Evolutionary conservation across 2,113 vertebrate species (phyloP).

Genomic region (Narcine bancroftii): DNA sequence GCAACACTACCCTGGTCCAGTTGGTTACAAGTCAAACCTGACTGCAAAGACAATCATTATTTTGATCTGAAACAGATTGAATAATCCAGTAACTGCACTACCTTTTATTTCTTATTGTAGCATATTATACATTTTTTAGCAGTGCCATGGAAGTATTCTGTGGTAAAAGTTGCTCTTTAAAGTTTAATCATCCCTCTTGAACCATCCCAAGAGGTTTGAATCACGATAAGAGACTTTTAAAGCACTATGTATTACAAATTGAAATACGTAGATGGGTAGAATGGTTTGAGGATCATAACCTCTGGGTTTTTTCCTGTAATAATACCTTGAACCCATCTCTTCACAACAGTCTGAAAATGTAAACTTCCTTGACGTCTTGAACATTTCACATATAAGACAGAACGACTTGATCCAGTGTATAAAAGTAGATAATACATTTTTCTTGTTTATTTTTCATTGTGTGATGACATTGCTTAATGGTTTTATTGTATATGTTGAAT

Average conservation of each 20-base stretch:
- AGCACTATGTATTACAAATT: no score
- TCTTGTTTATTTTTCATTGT: no score
- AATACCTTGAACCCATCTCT: background rate
- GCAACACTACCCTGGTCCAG: background rate
- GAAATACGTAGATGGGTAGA: no score
- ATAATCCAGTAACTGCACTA: background rate
- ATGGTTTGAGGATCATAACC: no score
- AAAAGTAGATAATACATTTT: no score
- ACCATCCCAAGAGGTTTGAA: background rate
- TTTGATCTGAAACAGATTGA: background rate
- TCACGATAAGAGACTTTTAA: background rate
- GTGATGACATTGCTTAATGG: no score
- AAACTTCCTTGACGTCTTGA: background rate
- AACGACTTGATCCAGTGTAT: no score
- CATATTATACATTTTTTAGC: background rate
- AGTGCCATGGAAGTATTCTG: background rate
- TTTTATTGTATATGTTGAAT: no score
- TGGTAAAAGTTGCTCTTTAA: background rate
- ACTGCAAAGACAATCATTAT: background rate
- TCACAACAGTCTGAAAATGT: background rate
- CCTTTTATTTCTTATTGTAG: background rate
- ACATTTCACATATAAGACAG: background rate
- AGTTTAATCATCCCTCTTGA: conserved; percentile 11
- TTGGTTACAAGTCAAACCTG: conserved; percentile 8
- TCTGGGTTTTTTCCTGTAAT: background rate